Percentiles rank a stretch among this genome's conserved stretches.
These are phyloP conservation scores for Triops longicaudatus DNA, from an alignment of 1,140 invertebrate genomes.

Conservation along the genomic window DNA sequence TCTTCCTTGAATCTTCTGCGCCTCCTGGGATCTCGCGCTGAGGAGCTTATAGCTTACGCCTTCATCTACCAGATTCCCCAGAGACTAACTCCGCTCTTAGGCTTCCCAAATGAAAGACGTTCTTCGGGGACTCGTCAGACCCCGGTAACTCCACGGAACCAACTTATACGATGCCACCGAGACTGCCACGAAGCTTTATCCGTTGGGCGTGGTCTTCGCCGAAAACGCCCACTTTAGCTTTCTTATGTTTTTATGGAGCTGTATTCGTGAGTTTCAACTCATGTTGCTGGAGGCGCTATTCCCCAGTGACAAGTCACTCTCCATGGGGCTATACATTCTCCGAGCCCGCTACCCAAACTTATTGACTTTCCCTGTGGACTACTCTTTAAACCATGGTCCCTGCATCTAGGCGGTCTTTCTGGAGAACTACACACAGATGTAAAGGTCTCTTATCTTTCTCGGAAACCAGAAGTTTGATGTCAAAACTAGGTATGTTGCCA, in stretches of 20 bases:
- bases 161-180: neutral
- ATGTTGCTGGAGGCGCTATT: neutral
- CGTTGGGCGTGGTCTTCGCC: neutral
- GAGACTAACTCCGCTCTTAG: slow-evolving; percentile 1
- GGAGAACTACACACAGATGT: no score
- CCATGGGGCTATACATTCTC: neutral
- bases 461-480: no score
- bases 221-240: neutral
- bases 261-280: neutral
- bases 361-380: neutral
- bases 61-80: neutral
- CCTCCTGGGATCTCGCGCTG: neutral
- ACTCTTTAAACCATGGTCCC: neutral
- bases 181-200: neutral
- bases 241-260: neutral
- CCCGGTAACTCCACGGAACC: neutral
- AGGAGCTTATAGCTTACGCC: slow-evolving; percentile 14
- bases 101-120: slow-evolving; percentile 12
- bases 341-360: neutral
- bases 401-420: no score
- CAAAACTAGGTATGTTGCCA: no score
- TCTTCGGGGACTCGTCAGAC: slow-evolving; percentile 9
- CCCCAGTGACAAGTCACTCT: neutral
- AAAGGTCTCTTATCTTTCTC: no score
- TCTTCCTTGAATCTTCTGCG: slow-evolving; percentile 1